Evolutionary conservation across 37 sponge, comb jelly and placozoan species (phyloP), one percentile per base, ranked within the genome.

Genomic region (Agelas oroides): DNA sequence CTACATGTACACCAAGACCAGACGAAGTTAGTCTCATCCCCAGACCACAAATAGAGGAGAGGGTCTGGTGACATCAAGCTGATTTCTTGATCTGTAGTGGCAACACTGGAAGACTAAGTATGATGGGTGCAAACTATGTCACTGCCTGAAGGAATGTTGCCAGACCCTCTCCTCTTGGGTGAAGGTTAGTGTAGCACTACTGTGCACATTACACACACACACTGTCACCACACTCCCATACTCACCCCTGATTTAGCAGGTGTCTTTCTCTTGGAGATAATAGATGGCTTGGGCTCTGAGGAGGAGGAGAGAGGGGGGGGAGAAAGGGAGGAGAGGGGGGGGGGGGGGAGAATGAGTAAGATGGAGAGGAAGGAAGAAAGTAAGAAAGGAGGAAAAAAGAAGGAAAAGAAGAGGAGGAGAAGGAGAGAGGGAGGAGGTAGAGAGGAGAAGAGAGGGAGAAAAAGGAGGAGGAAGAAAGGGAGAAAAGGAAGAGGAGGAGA

Each of bases 221-320:
- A 46, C 46, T 12, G 6, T 12, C 46, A 46, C 46, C 46, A 46
- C 46, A 46, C 46, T 12, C 46, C 3, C 46, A 46, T 8, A 46
- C 87, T 82, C 35, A 88, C 89, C 56, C 89, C 83, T 65, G 77
- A 27, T 53, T 84, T 85, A 34, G 81, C 75, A 19, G 73, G 59
- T 25, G 91, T 58, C 53, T 89, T 90, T 25, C 86, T 77, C 59
- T 90, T 84, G 19, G 62, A 65, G 55, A 85, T 85, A n/a, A 80
- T 66, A 13, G 91, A 85, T 0, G 85, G 80, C 65, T 77, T 78
- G 6, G 72, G 56, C n/a, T 38, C 65, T 41, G 28, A 53, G 46
- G 46, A 34, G 40, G 34, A 19, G 1, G 61, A 62, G 61, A 30
- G 30, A 53, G 34, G 11, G 1, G 61, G 63, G 61, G 53, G 30